Base-by-base conservation (phyloP, 2,888 invertebrate species). In the Nomada hirtipes region DNA sequence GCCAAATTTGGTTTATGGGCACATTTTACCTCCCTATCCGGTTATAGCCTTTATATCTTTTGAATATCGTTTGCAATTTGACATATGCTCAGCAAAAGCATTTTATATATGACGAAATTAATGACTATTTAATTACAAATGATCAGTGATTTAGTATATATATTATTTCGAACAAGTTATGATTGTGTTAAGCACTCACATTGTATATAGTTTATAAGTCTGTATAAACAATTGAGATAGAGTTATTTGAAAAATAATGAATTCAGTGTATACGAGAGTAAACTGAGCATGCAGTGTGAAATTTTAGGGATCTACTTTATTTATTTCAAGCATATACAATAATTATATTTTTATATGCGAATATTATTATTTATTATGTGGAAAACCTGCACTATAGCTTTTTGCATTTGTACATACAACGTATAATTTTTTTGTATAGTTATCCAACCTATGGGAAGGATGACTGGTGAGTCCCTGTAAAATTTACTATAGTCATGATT, bases 401-500 rank as follows among this genome's bases (percentile, higher is more conserved):
- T 88, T 80, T 84, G 86, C 80, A 88, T 88, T 91, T 90, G 90
- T 92, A 90, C 89, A 91, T 92, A 91, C 90, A 91, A 92, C 83
- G 85, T 91, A 89, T 90, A 82, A 88, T 91, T 90, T 91, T 91
- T 92, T 92, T 92, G 91, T 93, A 91, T 94, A 95, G 95, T 95
- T 95, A 95, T 94, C 95, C 95, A 92, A 94, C 94, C 92, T 95
- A 95, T 94, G 95, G 95, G 93, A 95, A 95, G 95, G 95, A 95
- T 93, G 95, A 95, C 93, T 95, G 95, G 95, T 95, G 94, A 95
- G 95, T 94, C 90, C 89, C 89, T 91, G 90, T 90, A 91, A 88
- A 89, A 90, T 90, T 91, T 91, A 90, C 90, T 91, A 90, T 92
- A 85, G 80, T 88, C 87, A 84, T 79, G 81, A 88, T 80, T 87